Conservation (phyloP, 2,113 vertebrate genomes). For the Zosterops pallidus region DNA sequence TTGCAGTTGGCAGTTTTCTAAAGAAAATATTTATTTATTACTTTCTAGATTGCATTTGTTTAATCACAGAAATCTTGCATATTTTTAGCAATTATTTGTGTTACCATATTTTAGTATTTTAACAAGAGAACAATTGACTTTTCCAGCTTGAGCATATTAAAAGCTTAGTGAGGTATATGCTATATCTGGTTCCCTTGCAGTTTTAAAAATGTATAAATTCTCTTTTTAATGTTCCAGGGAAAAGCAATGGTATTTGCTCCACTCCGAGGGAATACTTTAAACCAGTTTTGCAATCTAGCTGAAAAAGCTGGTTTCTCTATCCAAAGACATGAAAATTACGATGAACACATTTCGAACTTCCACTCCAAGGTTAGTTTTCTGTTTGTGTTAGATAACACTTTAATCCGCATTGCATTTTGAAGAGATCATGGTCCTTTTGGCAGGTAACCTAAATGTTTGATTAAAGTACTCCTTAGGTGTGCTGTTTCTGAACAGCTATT, state of each 20-base stretch:
- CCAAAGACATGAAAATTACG: slow-evolving; percentile 93
- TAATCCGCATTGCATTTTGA: slow-evolving; percentile 83
- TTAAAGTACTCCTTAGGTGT: slow-evolving; percentile 82
- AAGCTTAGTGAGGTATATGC: slow-evolving; percentile 28
- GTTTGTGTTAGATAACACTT: slow-evolving; percentile 81
- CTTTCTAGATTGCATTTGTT: slow-evolving; percentile 3
- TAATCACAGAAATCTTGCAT: slow-evolving; percentile 26
- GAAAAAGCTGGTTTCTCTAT: slow-evolving; percentile 87
- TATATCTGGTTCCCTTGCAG: slow-evolving; percentile 51
- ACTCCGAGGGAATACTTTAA: slow-evolving; percentile 88
- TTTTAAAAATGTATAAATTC: slow-evolving; percentile 71
- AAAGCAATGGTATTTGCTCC: slow-evolving; percentile 93
- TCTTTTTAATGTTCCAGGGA: slow-evolving; percentile 82
- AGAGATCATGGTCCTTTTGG: slow-evolving; percentile 84
- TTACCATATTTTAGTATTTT: not conserved
- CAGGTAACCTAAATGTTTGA: slow-evolving; percentile 85
- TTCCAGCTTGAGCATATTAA: slow-evolving; percentile 13
- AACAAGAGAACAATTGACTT: slow-evolving; percentile 7
- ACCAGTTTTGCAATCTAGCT: slow-evolving; percentile 91
- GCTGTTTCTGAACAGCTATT: slow-evolving; percentile 78
- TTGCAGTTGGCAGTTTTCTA: not conserved
- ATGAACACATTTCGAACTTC: slow-evolving; percentile 92
- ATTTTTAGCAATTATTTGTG: slow-evolving; percentile 3
- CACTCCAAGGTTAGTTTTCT: slow-evolving; percentile 93
- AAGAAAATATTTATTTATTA: slow-evolving; percentile 8